A percentile compares a stretch with the other conserved stretches of the same genome.
Evolutionary conservation across 2,797 vertebrate species (phyloP).

Genomic region (Anniella stebbinsi): DNA sequence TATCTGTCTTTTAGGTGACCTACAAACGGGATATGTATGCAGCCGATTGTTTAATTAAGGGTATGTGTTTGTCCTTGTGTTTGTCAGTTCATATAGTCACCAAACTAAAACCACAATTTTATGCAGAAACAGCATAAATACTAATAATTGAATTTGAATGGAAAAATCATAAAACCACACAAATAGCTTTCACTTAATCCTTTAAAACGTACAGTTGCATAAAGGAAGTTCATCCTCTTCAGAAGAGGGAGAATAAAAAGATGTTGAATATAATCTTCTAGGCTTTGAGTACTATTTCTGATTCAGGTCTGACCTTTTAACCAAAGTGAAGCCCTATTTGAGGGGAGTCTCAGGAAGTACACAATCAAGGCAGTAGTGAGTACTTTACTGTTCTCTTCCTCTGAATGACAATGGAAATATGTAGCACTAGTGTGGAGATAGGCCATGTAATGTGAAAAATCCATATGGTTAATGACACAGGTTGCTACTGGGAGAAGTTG

Average conservation of each 20-base stretch:
- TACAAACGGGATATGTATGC: constrained; percentile 94
- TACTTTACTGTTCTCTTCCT: neutral
- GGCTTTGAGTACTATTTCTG: neutral
- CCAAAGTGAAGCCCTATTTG: neutral
- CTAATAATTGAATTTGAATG: constrained; percentile 51
- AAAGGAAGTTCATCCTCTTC: neutral
- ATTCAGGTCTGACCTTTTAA: neutral
- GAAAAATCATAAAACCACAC: constrained; percentile 58
- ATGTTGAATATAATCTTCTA: neutral
- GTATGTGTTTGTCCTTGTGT: constrained; percentile 81
- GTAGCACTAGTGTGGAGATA: neutral
- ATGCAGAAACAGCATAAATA: constrained; percentile 54
- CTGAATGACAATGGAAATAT: neutral
- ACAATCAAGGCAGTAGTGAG: neutral
- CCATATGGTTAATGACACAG: no score
- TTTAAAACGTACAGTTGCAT: neutral
- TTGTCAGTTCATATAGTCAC: constrained; percentile 66
- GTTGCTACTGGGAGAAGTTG: no score
- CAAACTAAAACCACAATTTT: constrained; percentile 60
- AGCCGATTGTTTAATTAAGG: constrained; percentile 94
- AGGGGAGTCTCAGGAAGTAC: neutral
- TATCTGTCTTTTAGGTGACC: constrained; percentile 90
- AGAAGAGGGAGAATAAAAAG: neutral
- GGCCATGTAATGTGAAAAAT: neutral
- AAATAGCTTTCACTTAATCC: constrained; percentile 12